Conservation (phyloP, 2,113 vertebrate genomes). For the Hippolais icterina region DNA sequence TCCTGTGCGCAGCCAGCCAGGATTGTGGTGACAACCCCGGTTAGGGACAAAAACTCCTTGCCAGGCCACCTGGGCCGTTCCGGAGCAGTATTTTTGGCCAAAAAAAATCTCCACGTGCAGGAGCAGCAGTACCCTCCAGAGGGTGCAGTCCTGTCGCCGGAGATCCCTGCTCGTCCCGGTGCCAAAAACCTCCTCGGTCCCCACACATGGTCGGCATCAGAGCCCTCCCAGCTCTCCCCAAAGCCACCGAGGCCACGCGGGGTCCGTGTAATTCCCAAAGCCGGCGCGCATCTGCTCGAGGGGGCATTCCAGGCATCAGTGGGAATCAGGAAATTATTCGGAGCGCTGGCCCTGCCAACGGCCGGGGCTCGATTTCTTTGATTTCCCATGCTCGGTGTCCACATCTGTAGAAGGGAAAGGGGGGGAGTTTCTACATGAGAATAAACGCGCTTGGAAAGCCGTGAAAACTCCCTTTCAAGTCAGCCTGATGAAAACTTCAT, state of each 20-base stretch:
- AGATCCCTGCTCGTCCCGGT: neutral
- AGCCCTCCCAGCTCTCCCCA: neutral
- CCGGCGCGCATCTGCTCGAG: neutral
- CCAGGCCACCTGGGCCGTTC: accelerated
- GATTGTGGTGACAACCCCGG: accelerated
- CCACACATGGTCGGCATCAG: neutral
- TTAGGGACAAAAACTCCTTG: neutral
- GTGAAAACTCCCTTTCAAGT: conserved; percentile 59
- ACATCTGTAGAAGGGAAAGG: conserved; percentile 21
- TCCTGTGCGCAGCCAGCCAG: accelerated
- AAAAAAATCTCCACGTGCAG: accelerated
- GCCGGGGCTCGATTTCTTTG: conserved; percentile 13
- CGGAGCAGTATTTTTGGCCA: accelerated
- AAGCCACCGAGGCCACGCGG: neutral
- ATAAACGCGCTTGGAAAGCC: conserved; percentile 25
- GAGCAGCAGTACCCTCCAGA: conserved; percentile 35
- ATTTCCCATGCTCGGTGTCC: conserved; percentile 46
- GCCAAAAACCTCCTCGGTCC: neutral
- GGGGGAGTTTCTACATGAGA: neutral
- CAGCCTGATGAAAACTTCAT: conserved; percentile 63
- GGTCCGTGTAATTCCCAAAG: conserved; percentile 22
- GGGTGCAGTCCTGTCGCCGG: conserved; percentile 7
- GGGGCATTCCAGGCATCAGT: conserved; percentile 8
- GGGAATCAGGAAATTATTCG: conserved; percentile 31
- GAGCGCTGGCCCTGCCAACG: conserved; percentile 21